Percentiles rank a stretch among this genome's conserved stretches.
phyloP scores from a whole-genome alignment of 2,888 invertebrate species.

The Cyclophora punctaria region DNA sequence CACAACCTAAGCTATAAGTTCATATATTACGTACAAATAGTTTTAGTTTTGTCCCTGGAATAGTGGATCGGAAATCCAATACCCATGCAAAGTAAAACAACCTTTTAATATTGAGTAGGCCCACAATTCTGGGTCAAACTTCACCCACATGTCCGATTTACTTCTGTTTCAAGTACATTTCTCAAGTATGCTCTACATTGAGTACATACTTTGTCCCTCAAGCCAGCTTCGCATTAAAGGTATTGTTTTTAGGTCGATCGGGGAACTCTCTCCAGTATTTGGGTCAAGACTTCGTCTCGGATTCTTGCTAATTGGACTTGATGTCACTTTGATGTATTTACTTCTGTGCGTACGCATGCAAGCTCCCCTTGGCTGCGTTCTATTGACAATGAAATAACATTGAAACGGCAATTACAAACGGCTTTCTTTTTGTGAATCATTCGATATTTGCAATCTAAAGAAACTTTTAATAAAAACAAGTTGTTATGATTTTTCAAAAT shows the following conservation, averaged over 20 bases:
- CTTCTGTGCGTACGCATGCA: neutral
- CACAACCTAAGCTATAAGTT: too few relatives aligned
- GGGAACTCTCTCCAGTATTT: slow-evolving; percentile 8
- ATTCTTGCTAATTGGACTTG: slow-evolving; percentile 5
- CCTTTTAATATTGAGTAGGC: slow-evolving; percentile 4
- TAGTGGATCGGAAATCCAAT: too few relatives aligned
- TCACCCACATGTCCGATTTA: slow-evolving; percentile 18
- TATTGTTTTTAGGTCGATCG: slow-evolving; percentile 9
- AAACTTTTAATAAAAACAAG: too few relatives aligned
- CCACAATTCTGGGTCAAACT: slow-evolving; percentile 14
- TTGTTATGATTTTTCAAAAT: too few relatives aligned
- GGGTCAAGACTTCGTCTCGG: slow-evolving; percentile 15
- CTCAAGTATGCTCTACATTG: slow-evolving; percentile 8
- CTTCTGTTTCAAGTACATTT: slow-evolving; percentile 12
- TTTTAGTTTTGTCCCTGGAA: too few relatives aligned
- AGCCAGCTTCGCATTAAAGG: neutral
- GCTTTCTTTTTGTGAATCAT: too few relatives aligned
- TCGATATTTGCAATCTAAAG: too few relatives aligned
- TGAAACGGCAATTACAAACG: too few relatives aligned
- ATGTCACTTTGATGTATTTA: slow-evolving; percentile 2
- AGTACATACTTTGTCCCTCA: neutral
- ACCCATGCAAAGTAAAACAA: too few relatives aligned
- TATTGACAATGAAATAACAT: too few relatives aligned
- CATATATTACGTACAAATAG: too few relatives aligned
- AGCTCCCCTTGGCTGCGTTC: too few relatives aligned